phyloP scores from a whole-genome alignment of 2,888 invertebrate genomes.

The Elysia crispata region DNA sequence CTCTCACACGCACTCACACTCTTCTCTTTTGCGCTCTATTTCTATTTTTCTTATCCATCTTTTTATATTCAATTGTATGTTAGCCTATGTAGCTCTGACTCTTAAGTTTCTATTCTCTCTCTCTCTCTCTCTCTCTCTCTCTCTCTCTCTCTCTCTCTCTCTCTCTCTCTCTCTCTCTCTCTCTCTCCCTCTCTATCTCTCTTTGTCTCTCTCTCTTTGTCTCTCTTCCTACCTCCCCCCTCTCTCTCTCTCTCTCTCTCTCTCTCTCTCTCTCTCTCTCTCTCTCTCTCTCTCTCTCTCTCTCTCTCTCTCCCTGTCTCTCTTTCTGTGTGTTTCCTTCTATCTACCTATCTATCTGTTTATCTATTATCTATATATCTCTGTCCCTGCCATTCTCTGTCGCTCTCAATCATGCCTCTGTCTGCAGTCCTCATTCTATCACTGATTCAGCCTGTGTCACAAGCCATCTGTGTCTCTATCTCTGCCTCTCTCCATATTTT shows the following conservation, averaged over 20 bases:
- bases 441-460: too few relatives aligned
- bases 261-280: too few relatives aligned
- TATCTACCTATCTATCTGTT: neutral
- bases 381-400: too few relatives aligned
- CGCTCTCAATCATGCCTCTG: too few relatives aligned
- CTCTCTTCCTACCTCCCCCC: neutral
- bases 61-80: too few relatives aligned
- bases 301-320: neutral
- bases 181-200: neutral
- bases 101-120: slow-evolving; percentile 10
- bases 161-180: neutral
- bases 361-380: neutral
- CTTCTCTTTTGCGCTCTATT: neutral
- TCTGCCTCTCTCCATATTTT: neutral
- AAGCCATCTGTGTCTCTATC: too few relatives aligned
- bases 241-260: neutral
- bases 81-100: too few relatives aligned
- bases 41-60: neutral
- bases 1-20: neutral
- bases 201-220: neutral
- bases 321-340: too few relatives aligned
- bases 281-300: neutral
- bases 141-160: neutral
- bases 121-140: slow-evolving; percentile 7
- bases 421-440: too few relatives aligned